phyloP scores from a whole-genome alignment of 92 coral and sea anemone species.

The Porites cylindrica region DNA sequence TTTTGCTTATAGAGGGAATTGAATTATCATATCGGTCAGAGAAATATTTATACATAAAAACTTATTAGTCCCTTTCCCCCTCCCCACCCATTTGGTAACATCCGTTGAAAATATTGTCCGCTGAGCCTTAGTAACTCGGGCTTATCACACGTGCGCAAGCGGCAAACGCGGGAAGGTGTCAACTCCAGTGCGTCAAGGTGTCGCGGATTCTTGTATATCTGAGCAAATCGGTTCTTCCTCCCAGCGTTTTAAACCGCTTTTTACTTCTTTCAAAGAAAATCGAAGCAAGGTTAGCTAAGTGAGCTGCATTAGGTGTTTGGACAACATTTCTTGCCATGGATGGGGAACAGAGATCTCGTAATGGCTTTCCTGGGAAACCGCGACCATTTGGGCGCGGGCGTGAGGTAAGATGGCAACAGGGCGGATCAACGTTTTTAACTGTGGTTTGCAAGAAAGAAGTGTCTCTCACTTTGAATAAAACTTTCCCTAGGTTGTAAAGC shows the following conservation, averaged over 20 bases:
- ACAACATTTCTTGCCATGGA: background rate
- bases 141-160: background rate
- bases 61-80: too few relatives aligned
- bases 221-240: background rate
- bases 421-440: background rate
- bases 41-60: too few relatives aligned
- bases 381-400: constrained; percentile 22
- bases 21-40: too few relatives aligned
- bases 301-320: background rate
- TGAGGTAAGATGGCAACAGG: constrained; percentile 25
- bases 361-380: background rate
- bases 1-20: background rate
- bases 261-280: background rate
- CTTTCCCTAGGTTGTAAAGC: background rate
- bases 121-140: constrained; percentile 1
- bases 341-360: constrained; percentile 21
- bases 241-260: background rate
- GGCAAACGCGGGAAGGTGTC: constrained; percentile 43
- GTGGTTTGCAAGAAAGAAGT: background rate
- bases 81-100: too few relatives aligned
- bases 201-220: background rate
- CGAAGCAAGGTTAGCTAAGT: background rate
- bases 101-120: background rate
- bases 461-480: background rate
- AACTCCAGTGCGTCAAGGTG: background rate